Conservation (phyloP, 2,113 vertebrate species). For the Triplophysa siluroides region DNA sequence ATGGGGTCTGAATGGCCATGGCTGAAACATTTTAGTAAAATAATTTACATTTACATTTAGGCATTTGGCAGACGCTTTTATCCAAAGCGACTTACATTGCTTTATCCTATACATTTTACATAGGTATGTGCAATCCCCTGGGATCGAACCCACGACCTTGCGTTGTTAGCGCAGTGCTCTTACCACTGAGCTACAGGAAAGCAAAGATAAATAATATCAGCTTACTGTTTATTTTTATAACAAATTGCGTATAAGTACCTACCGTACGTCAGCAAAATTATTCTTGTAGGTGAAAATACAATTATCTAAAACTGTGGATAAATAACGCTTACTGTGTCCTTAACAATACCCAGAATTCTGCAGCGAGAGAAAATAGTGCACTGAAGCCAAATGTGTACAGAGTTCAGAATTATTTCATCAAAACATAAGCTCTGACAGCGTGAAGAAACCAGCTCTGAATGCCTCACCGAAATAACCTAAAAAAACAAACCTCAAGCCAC, state of each 20-base stretch:
- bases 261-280: slow-evolving; percentile 14
- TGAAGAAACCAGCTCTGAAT: slow-evolving; percentile 63
- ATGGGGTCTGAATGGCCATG: too few relatives aligned
- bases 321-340: slow-evolving; percentile 23
- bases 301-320: slow-evolving; percentile 8
- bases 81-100: too few relatives aligned
- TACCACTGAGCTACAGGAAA: too few relatives aligned
- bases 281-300: slow-evolving; percentile 22
- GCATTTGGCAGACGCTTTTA: too few relatives aligned
- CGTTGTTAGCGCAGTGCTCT: too few relatives aligned
- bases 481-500: slow-evolving; percentile 46
- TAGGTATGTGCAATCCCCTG: too few relatives aligned
- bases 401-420: slow-evolving; percentile 71
- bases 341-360: slow-evolving; percentile 56
- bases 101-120: too few relatives aligned
- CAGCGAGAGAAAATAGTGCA: slow-evolving; percentile 60
- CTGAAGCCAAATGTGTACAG: slow-evolving; percentile 67
- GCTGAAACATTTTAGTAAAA: not conserved
- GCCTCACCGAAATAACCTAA: slow-evolving; percentile 55
- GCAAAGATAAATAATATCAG: too few relatives aligned
- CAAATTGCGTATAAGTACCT: not conserved
- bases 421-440: slow-evolving; percentile 58
- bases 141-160: too few relatives aligned
- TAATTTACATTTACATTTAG: too few relatives aligned
- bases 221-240: too few relatives aligned